Evolutionary conservation across 2,888 invertebrate species (phyloP).

Genomic region (Pilophorus perplexus): DNA sequence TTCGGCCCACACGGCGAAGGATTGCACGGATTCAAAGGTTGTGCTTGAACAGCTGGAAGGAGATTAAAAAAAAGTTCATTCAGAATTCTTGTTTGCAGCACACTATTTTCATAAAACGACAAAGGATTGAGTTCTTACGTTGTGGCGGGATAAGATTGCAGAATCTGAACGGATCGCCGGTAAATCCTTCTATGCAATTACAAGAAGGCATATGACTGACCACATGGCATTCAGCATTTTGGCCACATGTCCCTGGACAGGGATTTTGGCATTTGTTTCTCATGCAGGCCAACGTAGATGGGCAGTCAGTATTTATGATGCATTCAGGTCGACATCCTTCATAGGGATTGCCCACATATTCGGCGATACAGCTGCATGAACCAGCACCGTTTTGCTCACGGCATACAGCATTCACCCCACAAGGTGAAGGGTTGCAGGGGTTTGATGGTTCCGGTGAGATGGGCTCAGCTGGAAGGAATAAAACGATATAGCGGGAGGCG

Average conservation of each 20-base stretch:
- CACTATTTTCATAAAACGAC: no score
- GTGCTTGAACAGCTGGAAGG: slow-evolving; percentile 45
- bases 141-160: slow-evolving; percentile 33
- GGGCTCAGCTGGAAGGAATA: slow-evolving; percentile 36
- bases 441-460: slow-evolving; percentile 51
- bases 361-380: slow-evolving; percentile 70
- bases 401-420: slow-evolving; percentile 76
- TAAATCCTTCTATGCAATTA: slow-evolving; percentile 68
- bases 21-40: slow-evolving; percentile 54
- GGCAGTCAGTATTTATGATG: slow-evolving; percentile 68
- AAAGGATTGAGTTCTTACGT: slow-evolving; percentile 30
- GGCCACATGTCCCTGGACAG: slow-evolving; percentile 74
- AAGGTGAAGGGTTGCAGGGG: slow-evolving; percentile 75
- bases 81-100: no score
- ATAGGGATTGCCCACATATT: slow-evolving; percentile 75
- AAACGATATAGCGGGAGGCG: no score
- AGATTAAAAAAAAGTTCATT: slow-evolving; percentile 1
- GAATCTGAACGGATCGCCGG: slow-evolving; percentile 64
- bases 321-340: slow-evolving; percentile 76
- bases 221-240: slow-evolving; percentile 76
- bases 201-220: slow-evolving; percentile 79
- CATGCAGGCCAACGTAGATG: slow-evolving; percentile 64
- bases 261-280: slow-evolving; percentile 70
- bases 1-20: slow-evolving; percentile 68
- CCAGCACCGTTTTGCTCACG: slow-evolving; percentile 70